Percentiles rank a stretch among this genome's conserved stretches.
These are phyloP conservation scores for Ophthalmolycus amberensis DNA, from an alignment of 2,113 vertebrate genomes.

Conservation along the genomic window DNA sequence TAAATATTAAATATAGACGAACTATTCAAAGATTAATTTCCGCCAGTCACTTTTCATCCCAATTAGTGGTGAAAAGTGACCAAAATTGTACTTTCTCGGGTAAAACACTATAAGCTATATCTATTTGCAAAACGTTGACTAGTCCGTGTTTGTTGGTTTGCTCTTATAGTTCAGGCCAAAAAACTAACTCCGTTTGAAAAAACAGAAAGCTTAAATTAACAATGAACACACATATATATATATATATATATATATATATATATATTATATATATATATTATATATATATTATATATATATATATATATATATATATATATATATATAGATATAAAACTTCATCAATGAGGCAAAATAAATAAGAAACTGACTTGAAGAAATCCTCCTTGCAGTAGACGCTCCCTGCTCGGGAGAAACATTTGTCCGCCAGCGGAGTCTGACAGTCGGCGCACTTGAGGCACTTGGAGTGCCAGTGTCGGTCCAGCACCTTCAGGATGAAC, in stretches of 20 bases:
- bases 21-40: not conserved
- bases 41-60: not conserved
- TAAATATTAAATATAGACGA: not conserved
- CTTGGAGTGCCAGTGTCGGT: constrained; percentile 98
- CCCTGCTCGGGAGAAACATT: constrained; percentile 95
- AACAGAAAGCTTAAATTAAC: not conserved
- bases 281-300: no score
- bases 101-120: not conserved
- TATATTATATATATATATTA: not conserved
- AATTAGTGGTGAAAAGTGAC: not conserved
- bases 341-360: not conserved
- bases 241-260: no score
- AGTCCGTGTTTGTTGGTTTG: no score
- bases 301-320: no score
- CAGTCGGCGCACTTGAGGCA: constrained; percentile 98
- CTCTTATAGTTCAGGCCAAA: not conserved
- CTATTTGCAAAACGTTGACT: not conserved
- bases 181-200: not conserved
- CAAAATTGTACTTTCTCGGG: not conserved
- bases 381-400: constrained; percentile 99
- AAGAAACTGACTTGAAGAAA: constrained; percentile 95
- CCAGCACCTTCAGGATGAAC: constrained; percentile 99
- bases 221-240: not conserved
- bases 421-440: constrained; percentile 94
- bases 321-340: not conserved